A percentile compares a stretch with the other conserved stretches of the same genome.
These are phyloP conservation scores for Aleiodes leptofemur DNA, from an alignment of 2,888 invertebrate species.

Conservation along the genomic window DNA sequence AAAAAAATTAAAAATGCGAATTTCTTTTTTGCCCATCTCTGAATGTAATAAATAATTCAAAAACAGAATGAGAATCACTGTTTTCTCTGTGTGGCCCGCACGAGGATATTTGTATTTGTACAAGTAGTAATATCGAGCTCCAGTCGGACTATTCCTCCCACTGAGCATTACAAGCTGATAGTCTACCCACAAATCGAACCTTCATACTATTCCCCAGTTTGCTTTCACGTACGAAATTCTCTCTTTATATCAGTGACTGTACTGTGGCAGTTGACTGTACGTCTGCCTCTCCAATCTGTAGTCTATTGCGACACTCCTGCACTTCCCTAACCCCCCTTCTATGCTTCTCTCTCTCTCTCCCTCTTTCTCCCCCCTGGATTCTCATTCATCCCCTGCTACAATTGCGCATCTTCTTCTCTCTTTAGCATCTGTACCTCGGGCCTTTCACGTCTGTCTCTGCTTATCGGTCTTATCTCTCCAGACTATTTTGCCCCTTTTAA, in stretches of 20 bases:
- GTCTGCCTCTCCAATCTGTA: conserved; percentile 73
- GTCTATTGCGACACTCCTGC: conserved; percentile 64
- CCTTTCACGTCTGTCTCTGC: conserved; percentile 34
- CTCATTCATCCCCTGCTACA: conserved; percentile 44
- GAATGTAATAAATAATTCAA: conserved; percentile 43
- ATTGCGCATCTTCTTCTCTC: conserved; percentile 35
- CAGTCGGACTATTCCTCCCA: conserved; percentile 55
- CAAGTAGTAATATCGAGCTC: conserved; percentile 70
- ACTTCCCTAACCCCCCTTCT: conserved; percentile 52
- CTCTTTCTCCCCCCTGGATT: conserved; percentile 1
- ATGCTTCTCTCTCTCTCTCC: conserved; percentile 2
- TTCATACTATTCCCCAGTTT: conserved; percentile 19
- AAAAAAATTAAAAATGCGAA: conserved; percentile 49
- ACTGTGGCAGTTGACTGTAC: conserved; percentile 66
- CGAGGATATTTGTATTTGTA: conserved; percentile 65
- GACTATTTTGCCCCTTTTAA: conserved; percentile 19
- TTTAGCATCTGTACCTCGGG: conserved; percentile 25
- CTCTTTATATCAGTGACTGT: conserved; percentile 59
- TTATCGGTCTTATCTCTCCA: conserved; percentile 32
- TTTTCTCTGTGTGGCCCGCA: conserved; percentile 40
- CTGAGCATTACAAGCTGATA: conserved; percentile 42
- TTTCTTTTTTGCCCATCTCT: too few species aligned
- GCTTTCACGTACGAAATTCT: conserved; percentile 27
- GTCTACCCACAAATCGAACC: conserved; percentile 44
- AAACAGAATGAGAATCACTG: conserved; percentile 44